These are phyloP conservation scores for Tetrapedia diversipes DNA, from an alignment of 2,888 invertebrate species.

Conservation along the genomic window DNA sequence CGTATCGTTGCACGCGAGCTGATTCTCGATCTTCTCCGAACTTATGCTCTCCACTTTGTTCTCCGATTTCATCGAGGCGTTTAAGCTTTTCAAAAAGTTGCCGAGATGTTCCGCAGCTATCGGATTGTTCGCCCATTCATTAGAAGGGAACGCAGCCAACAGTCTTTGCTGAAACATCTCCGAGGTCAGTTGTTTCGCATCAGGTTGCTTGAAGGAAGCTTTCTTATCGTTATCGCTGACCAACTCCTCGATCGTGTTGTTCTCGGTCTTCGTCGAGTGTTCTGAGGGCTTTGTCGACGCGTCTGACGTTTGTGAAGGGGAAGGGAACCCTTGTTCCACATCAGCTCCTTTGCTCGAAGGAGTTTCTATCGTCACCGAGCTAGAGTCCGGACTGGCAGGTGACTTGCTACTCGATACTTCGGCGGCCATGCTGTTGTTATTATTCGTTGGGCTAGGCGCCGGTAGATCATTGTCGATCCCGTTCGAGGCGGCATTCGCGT, in stretches of 20 bases:
- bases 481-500: conserved; percentile 25
- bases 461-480: conserved; percentile 39
- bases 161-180: conserved; percentile 72
- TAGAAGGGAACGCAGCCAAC: conserved; percentile 73
- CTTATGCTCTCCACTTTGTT: conserved; percentile 48
- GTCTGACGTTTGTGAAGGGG: conserved; percentile 37
- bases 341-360: conserved; percentile 40
- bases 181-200: conserved; percentile 64
- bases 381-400: conserved; percentile 77
- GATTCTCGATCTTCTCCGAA: conserved; percentile 49
- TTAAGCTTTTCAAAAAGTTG: conserved; percentile 72
- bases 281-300: conserved; percentile 39
- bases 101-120: conserved; percentile 72
- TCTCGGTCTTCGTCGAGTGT: conserved; percentile 24
- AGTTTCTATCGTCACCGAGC: conserved; percentile 71
- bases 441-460: conserved; percentile 39
- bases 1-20: conserved; percentile 17
- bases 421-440: conserved; percentile 20
- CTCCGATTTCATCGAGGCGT: conserved; percentile 66
- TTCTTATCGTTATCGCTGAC: conserved; percentile 41
- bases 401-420: conserved; percentile 73
- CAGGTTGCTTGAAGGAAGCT: conserved; percentile 27
- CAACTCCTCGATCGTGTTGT: conserved; percentile 8
- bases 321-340: conserved; percentile 46
- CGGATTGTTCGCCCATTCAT: conserved; percentile 74